Base-by-base conservation (phyloP, 2,888 invertebrate species). In the Hydriomena furcata region DNA sequence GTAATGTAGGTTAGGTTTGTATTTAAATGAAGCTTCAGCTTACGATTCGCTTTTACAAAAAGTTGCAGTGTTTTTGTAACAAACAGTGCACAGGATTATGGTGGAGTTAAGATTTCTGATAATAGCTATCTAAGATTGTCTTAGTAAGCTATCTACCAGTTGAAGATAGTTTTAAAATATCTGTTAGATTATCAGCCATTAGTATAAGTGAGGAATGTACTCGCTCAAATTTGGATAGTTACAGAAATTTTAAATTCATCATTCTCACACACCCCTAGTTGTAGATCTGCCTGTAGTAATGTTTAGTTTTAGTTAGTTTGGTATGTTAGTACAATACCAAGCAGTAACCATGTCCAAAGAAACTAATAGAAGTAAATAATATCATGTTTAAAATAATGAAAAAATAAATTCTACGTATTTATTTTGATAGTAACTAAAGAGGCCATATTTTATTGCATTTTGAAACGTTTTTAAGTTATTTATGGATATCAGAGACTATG, bases 321-420 rank as follows among this genome's bases (percentile, higher is more conserved):
- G 66, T 58, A 60, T 60, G 6, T 59, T 63, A 60, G 60, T 61
- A 63, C 58, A 55, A 65, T 83, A 79, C 85, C 81, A 80, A 79
- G 77, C 40, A 64, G 66, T 72, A 76, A 84, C 76, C 79, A 71
- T 82, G 86, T 88, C 88, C 87, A 88, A 88, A 88, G 88, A 86
- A 69, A 76, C 65, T 66, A 62, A 68, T 73, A 73, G 67, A 56
- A 65, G 13, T 50, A 67, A n/a, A 73, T 79, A 76, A 74, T 79
- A 77, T 79, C 75, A 75, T 64, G 66, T 53, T 52, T 25, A 43
- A 55, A 49, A 37, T 60, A 56, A 59, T 46, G 55, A 67, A 61
- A 63, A 63, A 60, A 31, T 55, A 67, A 69, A 71, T 48, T 67
- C 57, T 75, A 76, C 67, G 71, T 82, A 51, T 85, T 82, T 85